These are phyloP conservation scores for Chelmon rostratus DNA, from an alignment of 2,797 vertebrate species.

Conservation along the genomic window DNA sequence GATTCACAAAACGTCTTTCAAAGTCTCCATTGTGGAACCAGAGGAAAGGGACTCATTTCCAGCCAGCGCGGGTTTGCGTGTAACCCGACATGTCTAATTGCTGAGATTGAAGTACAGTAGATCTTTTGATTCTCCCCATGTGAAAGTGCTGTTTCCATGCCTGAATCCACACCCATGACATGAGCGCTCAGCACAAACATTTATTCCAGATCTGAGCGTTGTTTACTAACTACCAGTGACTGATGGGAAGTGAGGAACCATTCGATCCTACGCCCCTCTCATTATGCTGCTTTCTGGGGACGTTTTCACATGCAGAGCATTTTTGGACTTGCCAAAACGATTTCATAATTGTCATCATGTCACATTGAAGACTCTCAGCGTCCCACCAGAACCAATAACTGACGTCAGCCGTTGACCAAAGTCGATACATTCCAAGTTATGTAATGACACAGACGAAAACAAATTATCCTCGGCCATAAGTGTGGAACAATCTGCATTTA, in stretches of 20 bases:
- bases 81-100: conserved; percentile 67
- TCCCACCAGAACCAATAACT: conserved; percentile 49
- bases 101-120: conserved; percentile 64
- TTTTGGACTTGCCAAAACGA: conserved; percentile 55
- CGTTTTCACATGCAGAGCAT: conserved; percentile 45
- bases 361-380: conserved; percentile 38
- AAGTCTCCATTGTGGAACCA: conserved; percentile 65
- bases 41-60: conserved; percentile 61
- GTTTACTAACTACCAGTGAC: conserved; percentile 78
- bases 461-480: conserved; percentile 32
- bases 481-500: conserved; percentile 42
- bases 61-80: conserved; percentile 50
- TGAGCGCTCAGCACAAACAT: conserved; percentile 63
- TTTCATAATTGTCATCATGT: conserved; percentile 59
- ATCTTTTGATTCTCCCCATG: conserved; percentile 70
- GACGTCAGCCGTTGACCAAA: conserved; percentile 63
- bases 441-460: conserved; percentile 45
- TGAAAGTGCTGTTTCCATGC: conserved; percentile 63
- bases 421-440: conserved; percentile 38
- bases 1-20: conserved; percentile 68
- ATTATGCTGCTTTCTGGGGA: conserved; percentile 49
- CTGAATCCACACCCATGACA: conserved; percentile 57
- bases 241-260: conserved; percentile 58
- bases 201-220: conserved; percentile 64
- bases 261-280: conserved; percentile 49